A percentile compares a stretch with the other conserved stretches of the same genome.
These are phyloP conservation scores for Callyntrura guangdongensis DNA, from an alignment of 2,888 invertebrate species.

Conservation along the genomic window DNA sequence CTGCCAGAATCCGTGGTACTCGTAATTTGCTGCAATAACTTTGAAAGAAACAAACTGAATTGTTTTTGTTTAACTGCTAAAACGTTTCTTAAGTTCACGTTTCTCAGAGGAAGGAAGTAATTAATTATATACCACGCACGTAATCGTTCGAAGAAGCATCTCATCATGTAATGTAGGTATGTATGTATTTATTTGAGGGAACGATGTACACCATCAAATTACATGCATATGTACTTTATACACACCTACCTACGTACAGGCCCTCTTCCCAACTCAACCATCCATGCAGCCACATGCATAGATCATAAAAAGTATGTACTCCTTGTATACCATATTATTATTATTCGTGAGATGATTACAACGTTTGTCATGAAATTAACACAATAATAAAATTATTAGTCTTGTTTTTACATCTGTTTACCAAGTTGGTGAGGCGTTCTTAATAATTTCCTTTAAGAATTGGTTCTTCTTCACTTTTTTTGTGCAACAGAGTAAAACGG, in stretches of 20 bases:
- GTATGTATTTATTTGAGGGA: constrained; percentile 65
- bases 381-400: constrained; percentile 45
- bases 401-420: constrained; percentile 43
- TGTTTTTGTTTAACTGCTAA: constrained; percentile 1
- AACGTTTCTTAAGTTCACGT: constrained; percentile 5
- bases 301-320: constrained; percentile 31
- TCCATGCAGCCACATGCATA: constrained; percentile 13
- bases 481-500: not conserved
- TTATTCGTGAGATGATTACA: not conserved
- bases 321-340: not conserved
- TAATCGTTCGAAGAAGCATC: not conserved
- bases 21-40: not conserved
- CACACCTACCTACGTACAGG: too few species aligned
- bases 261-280: constrained; percentile 1
- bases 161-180: not conserved
- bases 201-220: constrained; percentile 41
- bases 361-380: constrained; percentile 16
- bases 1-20: not conserved
- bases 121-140: constrained; percentile 51
- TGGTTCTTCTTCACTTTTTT: not conserved
- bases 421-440: constrained; percentile 25
- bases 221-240: too few species aligned
- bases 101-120: constrained; percentile 71
- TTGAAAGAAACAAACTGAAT: not conserved
- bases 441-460: constrained; percentile 21